Evolutionary conservation across 2,797 vertebrate genomes (phyloP).

Genomic region (Siniperca scherzeri): DNA sequence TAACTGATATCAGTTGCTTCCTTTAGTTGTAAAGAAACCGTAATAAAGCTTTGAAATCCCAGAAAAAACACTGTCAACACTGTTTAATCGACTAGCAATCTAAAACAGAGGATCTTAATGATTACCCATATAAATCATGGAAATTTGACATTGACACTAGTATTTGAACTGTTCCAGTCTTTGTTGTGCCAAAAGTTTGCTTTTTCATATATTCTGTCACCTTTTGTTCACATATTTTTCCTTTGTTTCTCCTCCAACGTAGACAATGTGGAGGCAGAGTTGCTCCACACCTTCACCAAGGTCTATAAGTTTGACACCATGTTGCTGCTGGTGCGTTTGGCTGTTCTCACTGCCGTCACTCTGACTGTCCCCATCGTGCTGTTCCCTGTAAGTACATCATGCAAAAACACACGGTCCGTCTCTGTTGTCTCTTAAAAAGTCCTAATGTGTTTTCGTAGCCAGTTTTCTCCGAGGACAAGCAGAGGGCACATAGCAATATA

Average conservation of each 20-base stretch:
- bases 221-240: background rate
- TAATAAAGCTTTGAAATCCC: background rate
- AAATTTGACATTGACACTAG: background rate
- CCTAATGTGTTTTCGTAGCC: background rate
- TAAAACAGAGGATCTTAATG: background rate
- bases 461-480: background rate
- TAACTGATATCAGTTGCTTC: background rate
- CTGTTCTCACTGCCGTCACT: slow-evolving; percentile 95
- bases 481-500: background rate
- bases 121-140: background rate
- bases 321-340: slow-evolving; percentile 93
- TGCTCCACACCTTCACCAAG: slow-evolving; percentile 96
- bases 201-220: background rate
- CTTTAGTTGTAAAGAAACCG: background rate
- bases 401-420: background rate
- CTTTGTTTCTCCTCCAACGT: slow-evolving; percentile 7
- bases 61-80: background rate
- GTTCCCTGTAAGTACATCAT: slow-evolving; percentile 92
- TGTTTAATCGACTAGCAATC: background rate
- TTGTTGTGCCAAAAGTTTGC: background rate
- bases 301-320: slow-evolving; percentile 93
- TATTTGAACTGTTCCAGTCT: background rate
- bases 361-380: slow-evolving; percentile 97
- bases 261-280: slow-evolving; percentile 95
- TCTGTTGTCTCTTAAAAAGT: background rate